phyloP scores from a whole-genome alignment of 2,888 invertebrate species.

The Drosophila testacea region DNA sequence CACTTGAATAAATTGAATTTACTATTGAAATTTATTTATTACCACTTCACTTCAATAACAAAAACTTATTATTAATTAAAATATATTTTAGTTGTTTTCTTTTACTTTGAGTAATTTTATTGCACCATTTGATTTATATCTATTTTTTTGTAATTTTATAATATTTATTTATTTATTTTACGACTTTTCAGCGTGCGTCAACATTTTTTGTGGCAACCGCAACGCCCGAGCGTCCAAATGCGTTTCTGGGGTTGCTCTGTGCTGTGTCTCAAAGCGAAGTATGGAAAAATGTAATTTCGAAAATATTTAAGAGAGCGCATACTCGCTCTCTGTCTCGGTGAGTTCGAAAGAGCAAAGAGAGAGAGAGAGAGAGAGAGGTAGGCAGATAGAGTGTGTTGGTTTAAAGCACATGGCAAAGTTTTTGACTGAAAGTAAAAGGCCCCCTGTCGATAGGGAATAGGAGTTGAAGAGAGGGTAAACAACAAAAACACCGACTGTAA shows the following conservation, averaged over 20 bases:
- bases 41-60: conserved; percentile 11
- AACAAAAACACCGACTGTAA: conserved; percentile 18
- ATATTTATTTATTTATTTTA: conserved; percentile 30
- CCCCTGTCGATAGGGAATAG: conserved; percentile 9
- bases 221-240: conserved; percentile 84
- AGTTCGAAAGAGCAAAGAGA: conserved; percentile 42
- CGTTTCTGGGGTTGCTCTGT: conserved; percentile 84
- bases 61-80: conserved; percentile 2
- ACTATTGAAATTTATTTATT: neutral
- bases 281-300: conserved; percentile 58
- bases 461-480: conserved; percentile 6
- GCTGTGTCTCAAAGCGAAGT: conserved; percentile 14
- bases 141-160: conserved; percentile 8
- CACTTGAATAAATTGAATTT: conserved; percentile 5
- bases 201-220: conserved; percentile 78
- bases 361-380: conserved; percentile 8
- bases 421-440: conserved; percentile 72
- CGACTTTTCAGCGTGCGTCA: conserved; percentile 26
- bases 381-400: conserved; percentile 10
- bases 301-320: conserved; percentile 44
- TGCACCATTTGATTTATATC: conserved; percentile 27
- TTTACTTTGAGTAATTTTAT: conserved; percentile 41
- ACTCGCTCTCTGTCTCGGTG: conserved; percentile 3
- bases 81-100: conserved; percentile 6
- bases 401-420: conserved; percentile 45